A percentile compares a stretch with the other conserved stretches of the same genome.
These are phyloP conservation scores for Planiliza haematocheilus DNA, from an alignment of 2,113 vertebrate genomes.

Conservation along the genomic window DNA sequence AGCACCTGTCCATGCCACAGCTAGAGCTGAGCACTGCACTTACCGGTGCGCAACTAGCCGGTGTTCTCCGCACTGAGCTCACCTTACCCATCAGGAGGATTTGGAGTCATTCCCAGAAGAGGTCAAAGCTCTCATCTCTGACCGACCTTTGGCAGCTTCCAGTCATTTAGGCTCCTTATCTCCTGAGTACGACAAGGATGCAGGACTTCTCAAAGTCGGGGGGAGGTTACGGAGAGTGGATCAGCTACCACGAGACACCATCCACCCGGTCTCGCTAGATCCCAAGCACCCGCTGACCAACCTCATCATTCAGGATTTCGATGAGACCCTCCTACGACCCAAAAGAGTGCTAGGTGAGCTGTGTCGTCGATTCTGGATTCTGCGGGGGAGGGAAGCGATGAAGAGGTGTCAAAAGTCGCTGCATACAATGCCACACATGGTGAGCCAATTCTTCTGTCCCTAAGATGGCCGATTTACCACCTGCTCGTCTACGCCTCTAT, in stretches of 20 bases:
- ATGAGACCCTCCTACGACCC: not conserved
- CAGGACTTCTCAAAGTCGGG: not conserved
- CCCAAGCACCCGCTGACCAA: not conserved
- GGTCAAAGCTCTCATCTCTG: not conserved
- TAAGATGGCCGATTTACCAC: slow-evolving; percentile 1
- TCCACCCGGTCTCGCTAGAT: not conserved
- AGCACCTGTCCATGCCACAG: not conserved
- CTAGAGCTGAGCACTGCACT: not conserved
- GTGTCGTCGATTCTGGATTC: not conserved
- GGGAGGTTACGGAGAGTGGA: not conserved
- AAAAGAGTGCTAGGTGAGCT: not conserved
- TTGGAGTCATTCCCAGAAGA: not conserved
- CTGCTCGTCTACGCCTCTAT: not conserved
- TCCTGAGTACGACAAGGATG: not conserved
- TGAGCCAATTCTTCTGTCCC: not conserved
- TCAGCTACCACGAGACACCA: not conserved
- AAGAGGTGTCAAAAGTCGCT: not conserved
- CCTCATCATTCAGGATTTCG: not conserved
- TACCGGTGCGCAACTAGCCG: not conserved
- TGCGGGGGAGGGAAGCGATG: not conserved
- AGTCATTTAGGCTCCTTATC: not conserved
- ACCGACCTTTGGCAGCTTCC: not conserved
- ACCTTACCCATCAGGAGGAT: not conserved
- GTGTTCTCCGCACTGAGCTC: not conserved
- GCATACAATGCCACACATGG: not conserved